Conservation (phyloP, 2,888 invertebrate genomes). For the Ctenicera cuprea region DNA sequence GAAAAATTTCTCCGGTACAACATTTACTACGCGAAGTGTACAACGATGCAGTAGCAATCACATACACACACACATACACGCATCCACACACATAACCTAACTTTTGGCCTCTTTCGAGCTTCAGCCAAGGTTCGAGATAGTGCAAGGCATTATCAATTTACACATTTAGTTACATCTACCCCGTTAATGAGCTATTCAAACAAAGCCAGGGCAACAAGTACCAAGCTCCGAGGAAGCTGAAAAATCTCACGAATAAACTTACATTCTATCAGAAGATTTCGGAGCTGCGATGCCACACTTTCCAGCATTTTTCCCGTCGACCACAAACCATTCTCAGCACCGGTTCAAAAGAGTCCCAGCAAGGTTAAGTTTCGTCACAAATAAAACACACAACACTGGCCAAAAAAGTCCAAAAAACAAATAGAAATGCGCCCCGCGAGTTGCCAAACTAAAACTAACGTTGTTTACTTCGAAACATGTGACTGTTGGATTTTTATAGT, state of each 20-base stretch:
- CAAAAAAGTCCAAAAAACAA: constrained; percentile 43
- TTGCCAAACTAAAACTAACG: constrained; percentile 31
- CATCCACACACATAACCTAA: constrained; percentile 54
- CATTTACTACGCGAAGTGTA: constrained; percentile 3
- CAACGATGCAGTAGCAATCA: constrained; percentile 16
- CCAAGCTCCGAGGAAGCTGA: background rate
- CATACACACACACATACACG: constrained; percentile 22
- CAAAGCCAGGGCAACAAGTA: constrained; percentile 35
- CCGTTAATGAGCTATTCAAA: constrained; percentile 54
- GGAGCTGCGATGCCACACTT: constrained; percentile 57
- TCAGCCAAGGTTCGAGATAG: background rate
- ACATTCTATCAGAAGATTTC: constrained; percentile 64
- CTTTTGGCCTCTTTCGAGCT: constrained; percentile 17
- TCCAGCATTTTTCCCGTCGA: constrained; percentile 46
- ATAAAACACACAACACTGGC: constrained; percentile 33
- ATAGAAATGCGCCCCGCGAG: constrained; percentile 25
- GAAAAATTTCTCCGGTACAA: background rate
- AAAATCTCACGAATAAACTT: constrained; percentile 53
- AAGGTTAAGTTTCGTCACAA: constrained; percentile 54
- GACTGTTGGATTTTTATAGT: constrained; percentile 58
- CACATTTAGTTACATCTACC: constrained; percentile 61
- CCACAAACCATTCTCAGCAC: constrained; percentile 49
- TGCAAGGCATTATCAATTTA: constrained; percentile 68
- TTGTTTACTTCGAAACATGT: constrained; percentile 65
- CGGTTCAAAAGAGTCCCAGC: constrained; percentile 40